Percentiles rank a stretch among this genome's conserved stretches.
Conservation (phyloP, 2,888 invertebrate species). For the Drosophila rellima region DNA sequence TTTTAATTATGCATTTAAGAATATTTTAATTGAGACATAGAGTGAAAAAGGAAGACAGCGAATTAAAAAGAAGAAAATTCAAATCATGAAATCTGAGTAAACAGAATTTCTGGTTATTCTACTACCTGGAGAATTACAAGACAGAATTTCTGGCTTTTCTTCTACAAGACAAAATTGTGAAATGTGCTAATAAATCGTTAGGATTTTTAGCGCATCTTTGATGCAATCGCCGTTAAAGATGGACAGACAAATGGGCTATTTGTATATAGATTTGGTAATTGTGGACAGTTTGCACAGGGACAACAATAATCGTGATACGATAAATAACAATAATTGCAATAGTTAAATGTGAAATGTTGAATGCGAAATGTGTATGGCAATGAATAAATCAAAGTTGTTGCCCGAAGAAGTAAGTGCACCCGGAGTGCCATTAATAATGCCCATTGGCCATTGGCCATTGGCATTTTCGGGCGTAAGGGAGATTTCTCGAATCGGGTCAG, state of each 20-base stretch:
- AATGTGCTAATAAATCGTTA: not conserved
- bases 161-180: not conserved
- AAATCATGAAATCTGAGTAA: not conserved
- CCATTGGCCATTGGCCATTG: constrained; percentile 57
- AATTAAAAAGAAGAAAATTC: not conserved
- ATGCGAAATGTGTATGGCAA: constrained; percentile 27
- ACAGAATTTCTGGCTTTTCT: too few species aligned
- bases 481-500: constrained; percentile 42
- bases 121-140: too few species aligned
- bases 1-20: too few species aligned
- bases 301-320: constrained; percentile 28
- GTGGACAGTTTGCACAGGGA: constrained; percentile 1
- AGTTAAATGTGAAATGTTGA: constrained; percentile 27
- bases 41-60: not conserved
- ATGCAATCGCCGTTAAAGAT: constrained; percentile 8
- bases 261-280: constrained; percentile 4
- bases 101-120: too few species aligned
- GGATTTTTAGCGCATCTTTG: not conserved
- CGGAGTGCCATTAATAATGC: constrained; percentile 61
- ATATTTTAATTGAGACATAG: too few species aligned
- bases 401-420: constrained; percentile 61
- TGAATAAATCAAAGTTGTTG: constrained; percentile 58
- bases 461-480: constrained; percentile 36
- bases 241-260: not conserved
- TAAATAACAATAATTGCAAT: constrained; percentile 42